Evolutionary conservation across 2,888 invertebrate species (phyloP), one percentile per base, ranked within the genome.

Genomic region (Chorisops tibialis): DNA sequence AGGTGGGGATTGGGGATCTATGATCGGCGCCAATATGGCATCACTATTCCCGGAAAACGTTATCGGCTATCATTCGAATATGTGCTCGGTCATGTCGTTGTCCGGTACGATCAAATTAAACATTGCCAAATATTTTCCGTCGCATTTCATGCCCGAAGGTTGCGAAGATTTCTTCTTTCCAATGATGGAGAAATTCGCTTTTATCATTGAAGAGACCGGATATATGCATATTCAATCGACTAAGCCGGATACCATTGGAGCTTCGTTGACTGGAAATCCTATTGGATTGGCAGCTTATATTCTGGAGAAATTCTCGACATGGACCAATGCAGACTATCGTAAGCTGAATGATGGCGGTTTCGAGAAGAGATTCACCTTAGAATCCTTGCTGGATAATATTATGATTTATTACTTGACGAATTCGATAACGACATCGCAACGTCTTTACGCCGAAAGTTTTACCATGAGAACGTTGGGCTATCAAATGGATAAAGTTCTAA

Each of bases 271-370:
- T n/a, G 68, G 70, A 45, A 77, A 75, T 68, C 96, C 96, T 0
- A 83, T 88, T 0, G 95, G 93, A 0, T 77, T 96, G 62, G 93
- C 93, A 0, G 91, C 91, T 0, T 96, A 95, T 71, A 89, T 96
- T 58, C 76, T 96, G 11, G 95, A 96, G 71, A 96, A 95, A 74
- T 94, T 93, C 78, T 84, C 82, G 71, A 85, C 70, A 6, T 89
- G 78, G 87, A 91, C 79, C 74, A 89, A 79, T 75, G 86, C 69
- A 0, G 73, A 75, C 0, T 79, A 79, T 70, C 79, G 76, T 14
- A 70, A 77, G 0, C 77, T 82, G 0, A 72, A 75, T 0, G 88
- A 91, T 70, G 90, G 91, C 0, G 87, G 86, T 3, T 75, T 91
- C 0, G 79, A 80, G 4, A 79, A 81, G 64, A 69, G 69, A 39